Evolutionary conservation across 1,140 invertebrate species (phyloP).

Genomic region (Piezodorus guildinii): DNA sequence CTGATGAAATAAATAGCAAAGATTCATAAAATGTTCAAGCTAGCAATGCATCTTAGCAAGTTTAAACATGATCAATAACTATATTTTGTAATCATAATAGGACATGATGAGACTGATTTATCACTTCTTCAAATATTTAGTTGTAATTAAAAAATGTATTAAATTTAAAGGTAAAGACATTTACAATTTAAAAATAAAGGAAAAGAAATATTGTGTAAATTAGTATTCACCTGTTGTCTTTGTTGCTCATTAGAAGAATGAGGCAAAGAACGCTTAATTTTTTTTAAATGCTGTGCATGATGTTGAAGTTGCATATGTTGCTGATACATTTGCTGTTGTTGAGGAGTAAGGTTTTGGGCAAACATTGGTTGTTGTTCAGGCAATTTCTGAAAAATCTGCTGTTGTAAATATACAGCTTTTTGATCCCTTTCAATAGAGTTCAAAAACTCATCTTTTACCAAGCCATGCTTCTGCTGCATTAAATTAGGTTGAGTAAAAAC

Average conservation of each 20-base stretch:
- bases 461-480: constrained; percentile 23
- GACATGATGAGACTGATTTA: no score
- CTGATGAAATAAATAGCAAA: no score
- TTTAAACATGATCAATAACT: no score
- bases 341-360: constrained; percentile 32
- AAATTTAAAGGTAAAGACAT: no score
- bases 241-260: constrained; percentile 24
- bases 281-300: constrained; percentile 37
- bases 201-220: background rate
- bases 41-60: no score
- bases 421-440: constrained; percentile 21
- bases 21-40: no score
- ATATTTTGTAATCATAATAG: no score
- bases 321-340: constrained; percentile 38
- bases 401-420: constrained; percentile 26
- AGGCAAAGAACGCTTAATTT: constrained; percentile 34
- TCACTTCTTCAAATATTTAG: no score
- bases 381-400: constrained; percentile 26
- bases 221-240: constrained; percentile 19
- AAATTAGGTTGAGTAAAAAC: constrained; percentile 21
- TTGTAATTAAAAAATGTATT: no score
- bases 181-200: no score
- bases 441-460: constrained; percentile 16
- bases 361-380: constrained; percentile 29
- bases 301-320: constrained; percentile 39